phyloP scores from a whole-genome alignment of 2,888 invertebrate genomes.

The Taenaris catops region DNA sequence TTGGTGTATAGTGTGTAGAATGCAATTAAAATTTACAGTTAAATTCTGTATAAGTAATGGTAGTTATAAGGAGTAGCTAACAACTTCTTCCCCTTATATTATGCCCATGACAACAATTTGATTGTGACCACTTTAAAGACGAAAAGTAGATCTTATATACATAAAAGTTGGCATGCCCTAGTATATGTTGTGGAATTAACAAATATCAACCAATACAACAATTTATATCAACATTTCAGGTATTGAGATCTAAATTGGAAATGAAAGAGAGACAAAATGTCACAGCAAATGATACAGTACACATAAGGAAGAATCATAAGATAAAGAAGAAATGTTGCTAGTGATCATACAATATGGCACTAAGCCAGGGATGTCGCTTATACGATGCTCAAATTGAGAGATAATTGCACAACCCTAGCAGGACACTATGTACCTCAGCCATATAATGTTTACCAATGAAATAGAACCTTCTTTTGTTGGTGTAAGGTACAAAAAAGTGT shows the following conservation, averaged over 20 bases:
- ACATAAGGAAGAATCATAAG: slow-evolving; percentile 83
- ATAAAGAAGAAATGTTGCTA: slow-evolving; percentile 82
- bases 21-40: too few relatives aligned
- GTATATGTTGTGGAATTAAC: too few relatives aligned
- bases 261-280: slow-evolving; percentile 86
- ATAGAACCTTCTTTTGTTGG: slow-evolving; percentile 24
- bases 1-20: too few relatives aligned
- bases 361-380: slow-evolving; percentile 62
- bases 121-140: too few relatives aligned
- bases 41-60: too few relatives aligned
- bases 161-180: too few relatives aligned
- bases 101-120: too few relatives aligned
- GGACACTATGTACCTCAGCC: slow-evolving; percentile 36
- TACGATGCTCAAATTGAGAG: slow-evolving; percentile 69
- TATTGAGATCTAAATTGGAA: slow-evolving; percentile 91
- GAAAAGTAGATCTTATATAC: too few relatives aligned
- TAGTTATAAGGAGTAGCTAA: too few relatives aligned
- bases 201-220: too few relatives aligned
- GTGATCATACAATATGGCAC: slow-evolving; percentile 42
- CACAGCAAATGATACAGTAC: slow-evolving; percentile 85
- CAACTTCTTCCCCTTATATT: too few relatives aligned
- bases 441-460: slow-evolving; percentile 30
- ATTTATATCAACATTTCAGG: slow-evolving; percentile 83
- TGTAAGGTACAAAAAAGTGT: slow-evolving; percentile 25
- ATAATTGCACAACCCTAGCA: slow-evolving; percentile 64